A percentile compares a stretch with the other conserved stretches of the same genome.
Evolutionary conservation across 2,113 vertebrate species (phyloP).

Genomic region (Oncorhynchus gorbuscha): DNA sequence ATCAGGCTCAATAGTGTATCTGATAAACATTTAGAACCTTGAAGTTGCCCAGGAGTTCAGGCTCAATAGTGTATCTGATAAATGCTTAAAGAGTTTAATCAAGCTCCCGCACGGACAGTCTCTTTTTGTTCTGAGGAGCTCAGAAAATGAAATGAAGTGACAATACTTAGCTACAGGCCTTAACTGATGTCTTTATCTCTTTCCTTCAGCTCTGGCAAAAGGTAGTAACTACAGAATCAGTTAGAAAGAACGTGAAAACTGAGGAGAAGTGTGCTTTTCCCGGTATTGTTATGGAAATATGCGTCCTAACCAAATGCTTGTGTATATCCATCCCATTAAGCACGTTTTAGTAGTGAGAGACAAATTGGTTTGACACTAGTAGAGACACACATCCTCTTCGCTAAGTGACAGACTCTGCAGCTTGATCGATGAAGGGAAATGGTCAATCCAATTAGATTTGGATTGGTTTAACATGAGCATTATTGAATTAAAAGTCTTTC

Average conservation of each 20-base stretch:
- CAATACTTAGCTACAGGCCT: constrained; percentile 44
- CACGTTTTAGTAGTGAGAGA: no score
- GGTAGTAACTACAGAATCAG: constrained; percentile 37
- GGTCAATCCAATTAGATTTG: not conserved
- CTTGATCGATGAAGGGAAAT: constrained; percentile 1
- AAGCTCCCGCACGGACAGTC: constrained; percentile 20
- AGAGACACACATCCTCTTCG: constrained; percentile 13
- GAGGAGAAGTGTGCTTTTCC: no score
- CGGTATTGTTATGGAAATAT: no score
- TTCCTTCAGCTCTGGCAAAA: constrained; percentile 30
- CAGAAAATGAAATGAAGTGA: constrained; percentile 59
- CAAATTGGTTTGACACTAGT: constrained; percentile 28
- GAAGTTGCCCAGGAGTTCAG: no score
- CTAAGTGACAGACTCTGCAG: constrained; percentile 9
- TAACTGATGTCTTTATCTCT: constrained; percentile 59
- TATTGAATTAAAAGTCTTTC: not conserved
- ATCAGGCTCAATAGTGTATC: no score
- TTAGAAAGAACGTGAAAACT: not conserved
- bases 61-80: no score
- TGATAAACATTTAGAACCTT: no score
- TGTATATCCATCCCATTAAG: no score
- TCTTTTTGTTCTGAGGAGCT: constrained; percentile 13
- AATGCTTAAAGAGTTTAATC: constrained; percentile 9
- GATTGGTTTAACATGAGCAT: no score
- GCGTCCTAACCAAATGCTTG: no score